Evolutionary conservation across 2,888 invertebrate species (phyloP).

Genomic region (Eupithecia inturbata): DNA sequence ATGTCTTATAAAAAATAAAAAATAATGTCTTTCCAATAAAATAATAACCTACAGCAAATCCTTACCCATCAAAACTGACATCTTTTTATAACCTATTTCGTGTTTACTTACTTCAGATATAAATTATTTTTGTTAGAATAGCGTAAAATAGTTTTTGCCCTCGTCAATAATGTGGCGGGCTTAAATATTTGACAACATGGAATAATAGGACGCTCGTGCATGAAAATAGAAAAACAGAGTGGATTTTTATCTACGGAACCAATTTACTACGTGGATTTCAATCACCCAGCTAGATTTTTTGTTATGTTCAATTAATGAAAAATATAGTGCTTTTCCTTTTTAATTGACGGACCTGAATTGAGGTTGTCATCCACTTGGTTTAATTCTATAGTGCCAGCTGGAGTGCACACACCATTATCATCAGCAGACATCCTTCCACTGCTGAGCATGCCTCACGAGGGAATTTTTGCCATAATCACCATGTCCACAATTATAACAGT

Average conservation of each 20-base stretch:
- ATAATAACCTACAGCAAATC: not conserved
- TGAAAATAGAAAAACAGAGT: slow-evolving; percentile 48
- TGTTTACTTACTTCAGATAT: slow-evolving; percentile 56
- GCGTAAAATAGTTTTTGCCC: slow-evolving; percentile 63
- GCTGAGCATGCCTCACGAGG: not conserved
- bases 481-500: not conserved
- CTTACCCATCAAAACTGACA: slow-evolving; percentile 13
- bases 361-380: not conserved
- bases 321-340: not conserved
- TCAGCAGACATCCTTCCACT: not conserved
- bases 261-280: slow-evolving; percentile 11
- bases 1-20: no score
- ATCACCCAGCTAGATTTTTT: not conserved
- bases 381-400: not conserved
- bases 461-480: not conserved
- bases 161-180: slow-evolving; percentile 59
- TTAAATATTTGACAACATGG: slow-evolving; percentile 65
- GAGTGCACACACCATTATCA: not conserved
- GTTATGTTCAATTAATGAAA: slow-evolving; percentile 8
- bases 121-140: slow-evolving; percentile 52
- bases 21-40: not conserved
- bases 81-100: slow-evolving; percentile 36
- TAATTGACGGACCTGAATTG: not conserved
- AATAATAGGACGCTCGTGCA: slow-evolving; percentile 45
- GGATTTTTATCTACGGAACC: slow-evolving; percentile 10